phyloP scores from a whole-genome alignment of 2,888 invertebrate genomes.

The Tenthredo scrophulariae region DNA sequence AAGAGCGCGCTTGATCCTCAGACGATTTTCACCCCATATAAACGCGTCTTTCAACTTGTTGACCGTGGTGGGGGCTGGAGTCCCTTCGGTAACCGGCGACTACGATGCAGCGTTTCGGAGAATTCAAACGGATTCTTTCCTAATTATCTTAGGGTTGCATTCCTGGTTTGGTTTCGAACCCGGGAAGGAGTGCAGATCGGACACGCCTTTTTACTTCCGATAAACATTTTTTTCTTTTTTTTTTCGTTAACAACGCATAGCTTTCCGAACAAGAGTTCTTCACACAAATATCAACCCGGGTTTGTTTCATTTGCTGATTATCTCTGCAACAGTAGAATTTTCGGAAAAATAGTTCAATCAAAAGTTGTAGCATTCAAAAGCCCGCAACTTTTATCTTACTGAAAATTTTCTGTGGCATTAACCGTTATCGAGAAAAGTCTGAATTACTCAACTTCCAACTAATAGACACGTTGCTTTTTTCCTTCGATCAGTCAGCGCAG shows the following conservation, averaged over 20 bases:
- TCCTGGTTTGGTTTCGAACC: background rate
- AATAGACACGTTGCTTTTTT: background rate
- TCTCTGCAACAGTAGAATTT: background rate
- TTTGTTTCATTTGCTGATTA: background rate
- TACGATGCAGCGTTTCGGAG: constrained; percentile 16
- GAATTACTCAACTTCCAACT: background rate
- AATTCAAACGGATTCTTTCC: constrained; percentile 49
- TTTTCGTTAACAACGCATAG: background rate
- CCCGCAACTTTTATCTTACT: background rate
- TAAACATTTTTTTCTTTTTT: background rate
- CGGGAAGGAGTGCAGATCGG: background rate
- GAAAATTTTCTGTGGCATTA: background rate
- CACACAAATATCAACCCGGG: background rate
- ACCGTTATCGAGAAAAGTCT: background rate
- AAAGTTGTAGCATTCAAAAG: background rate
- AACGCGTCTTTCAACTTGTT: background rate
- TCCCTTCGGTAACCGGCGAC: background rate
- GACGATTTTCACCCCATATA: constrained; percentile 26
- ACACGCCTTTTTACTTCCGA: background rate
- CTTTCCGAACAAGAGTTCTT: background rate
- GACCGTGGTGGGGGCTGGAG: background rate
- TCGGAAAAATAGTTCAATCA: background rate
- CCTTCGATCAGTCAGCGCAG: background rate
- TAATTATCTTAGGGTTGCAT: constrained; percentile 46
- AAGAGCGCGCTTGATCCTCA: background rate